These are phyloP conservation scores for Halcyon malimbica DNA, from an alignment of 2,113 vertebrate genomes.

Conservation along the genomic window DNA sequence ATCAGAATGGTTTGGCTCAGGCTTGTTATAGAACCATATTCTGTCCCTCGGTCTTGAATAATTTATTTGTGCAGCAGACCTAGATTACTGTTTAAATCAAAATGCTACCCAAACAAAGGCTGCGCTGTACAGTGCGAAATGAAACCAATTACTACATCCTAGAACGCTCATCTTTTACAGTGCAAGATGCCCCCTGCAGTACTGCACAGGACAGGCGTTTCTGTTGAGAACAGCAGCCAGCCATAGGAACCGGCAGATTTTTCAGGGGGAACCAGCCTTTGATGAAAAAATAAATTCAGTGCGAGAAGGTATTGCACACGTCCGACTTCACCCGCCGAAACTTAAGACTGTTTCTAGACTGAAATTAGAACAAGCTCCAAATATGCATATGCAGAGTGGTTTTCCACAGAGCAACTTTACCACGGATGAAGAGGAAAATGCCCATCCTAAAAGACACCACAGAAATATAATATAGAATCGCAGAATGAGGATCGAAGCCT, in stretches of 20 bases:
- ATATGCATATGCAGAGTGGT: neutral
- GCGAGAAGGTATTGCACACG: neutral
- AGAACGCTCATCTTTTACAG: conserved; percentile 44
- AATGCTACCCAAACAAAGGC: conserved; percentile 67
- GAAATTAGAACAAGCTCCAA: conserved; percentile 1
- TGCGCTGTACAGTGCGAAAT: conserved; percentile 48
- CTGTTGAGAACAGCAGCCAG: neutral
- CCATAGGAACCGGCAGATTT: neutral
- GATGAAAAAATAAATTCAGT: conserved; percentile 8
- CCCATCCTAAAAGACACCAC: neutral
- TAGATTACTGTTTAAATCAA: conserved; percentile 69
- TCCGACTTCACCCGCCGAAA: neutral
- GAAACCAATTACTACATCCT: conserved; percentile 61
- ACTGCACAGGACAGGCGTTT: neutral
- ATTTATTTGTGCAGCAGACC: conserved; percentile 58
- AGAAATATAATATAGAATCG: neutral
- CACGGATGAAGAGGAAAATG: neutral
- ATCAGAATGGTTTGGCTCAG: conserved; percentile 39
- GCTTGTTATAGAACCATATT: conserved; percentile 42
- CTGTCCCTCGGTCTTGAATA: conserved; percentile 55
- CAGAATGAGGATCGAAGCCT: neutral
- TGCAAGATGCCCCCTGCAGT: conserved; percentile 59
- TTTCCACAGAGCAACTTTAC: neutral
- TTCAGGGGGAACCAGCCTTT: conserved; percentile 8
- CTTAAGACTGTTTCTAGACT: neutral